Evolutionary conservation across 1,140 invertebrate species (phyloP).

Genomic region (Battus philenor): DNA sequence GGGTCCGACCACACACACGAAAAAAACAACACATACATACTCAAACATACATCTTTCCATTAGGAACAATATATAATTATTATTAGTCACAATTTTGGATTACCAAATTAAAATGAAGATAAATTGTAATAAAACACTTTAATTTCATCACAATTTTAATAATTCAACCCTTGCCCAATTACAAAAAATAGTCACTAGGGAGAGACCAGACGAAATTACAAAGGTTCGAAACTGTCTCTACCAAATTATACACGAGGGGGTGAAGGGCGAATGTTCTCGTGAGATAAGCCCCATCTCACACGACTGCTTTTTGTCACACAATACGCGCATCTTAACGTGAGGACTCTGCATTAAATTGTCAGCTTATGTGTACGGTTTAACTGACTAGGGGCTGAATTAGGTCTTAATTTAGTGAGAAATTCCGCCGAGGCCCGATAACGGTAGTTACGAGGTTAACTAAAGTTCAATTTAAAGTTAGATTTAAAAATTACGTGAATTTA

Average conservation of each 20-base stretch:
- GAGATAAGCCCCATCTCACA: slow-evolving; percentile 43
- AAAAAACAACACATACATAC: no score
- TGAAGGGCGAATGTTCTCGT: slow-evolving; percentile 43
- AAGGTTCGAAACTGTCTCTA: slow-evolving; percentile 9
- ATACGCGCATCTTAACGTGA: slow-evolving; percentile 42
- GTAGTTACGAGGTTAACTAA: not conserved
- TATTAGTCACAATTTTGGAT: no score
- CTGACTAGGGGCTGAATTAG: slow-evolving; percentile 12
- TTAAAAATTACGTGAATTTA: no score
- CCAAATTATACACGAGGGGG: slow-evolving; percentile 14
- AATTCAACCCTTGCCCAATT: slow-evolving; percentile 10
- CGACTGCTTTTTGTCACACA: slow-evolving; percentile 57
- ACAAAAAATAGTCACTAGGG: slow-evolving; percentile 4
- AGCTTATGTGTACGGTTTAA: slow-evolving; percentile 22
- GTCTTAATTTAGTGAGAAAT: slow-evolving; percentile 15
- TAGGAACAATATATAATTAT: no score
- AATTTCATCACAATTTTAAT: no score
- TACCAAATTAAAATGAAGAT: no score
- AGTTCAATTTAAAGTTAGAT: no score
- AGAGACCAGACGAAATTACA: slow-evolving; percentile 7
- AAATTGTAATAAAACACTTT: no score
- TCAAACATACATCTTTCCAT: no score
- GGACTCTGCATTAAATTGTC: slow-evolving; percentile 38
- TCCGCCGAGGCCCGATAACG: slow-evolving; percentile 7
- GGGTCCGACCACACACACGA: no score